Evolutionary conservation across 2,797 vertebrate genomes (phyloP).

Genomic region (Pipistrellus pipistrellus): DNA sequence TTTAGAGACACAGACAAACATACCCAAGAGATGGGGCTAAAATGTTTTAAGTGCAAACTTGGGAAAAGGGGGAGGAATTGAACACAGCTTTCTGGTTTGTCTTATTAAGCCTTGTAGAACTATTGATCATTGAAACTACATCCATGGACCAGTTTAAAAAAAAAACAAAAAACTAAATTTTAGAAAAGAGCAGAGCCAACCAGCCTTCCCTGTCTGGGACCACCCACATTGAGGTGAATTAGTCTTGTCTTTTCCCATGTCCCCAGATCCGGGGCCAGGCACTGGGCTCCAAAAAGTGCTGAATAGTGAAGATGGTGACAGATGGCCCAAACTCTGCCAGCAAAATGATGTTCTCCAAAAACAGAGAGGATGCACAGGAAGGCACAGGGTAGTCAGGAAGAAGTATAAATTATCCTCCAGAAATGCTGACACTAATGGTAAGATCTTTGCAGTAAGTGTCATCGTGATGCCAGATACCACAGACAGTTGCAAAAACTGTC

Average conservation of each 20-base stretch:
- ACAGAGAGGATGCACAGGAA: not conserved
- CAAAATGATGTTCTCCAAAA: constrained; percentile 26
- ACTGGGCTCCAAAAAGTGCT: not conserved
- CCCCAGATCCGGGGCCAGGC: not conserved
- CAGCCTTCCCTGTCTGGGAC: not conserved
- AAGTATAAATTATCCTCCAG: constrained; percentile 19
- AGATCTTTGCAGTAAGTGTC: not conserved
- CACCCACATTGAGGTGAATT: not conserved
- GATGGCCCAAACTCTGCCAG: not conserved
- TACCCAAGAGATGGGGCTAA: not conserved
- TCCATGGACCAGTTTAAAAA: not conserved
- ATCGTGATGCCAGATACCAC: not conserved
- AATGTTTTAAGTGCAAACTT: not conserved
- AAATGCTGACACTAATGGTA: constrained; percentile 27
- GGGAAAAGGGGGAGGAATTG: too few relatives aligned
- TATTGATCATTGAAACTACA: not conserved
- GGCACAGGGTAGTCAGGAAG: not conserved
- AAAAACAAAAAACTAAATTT: not conserved
- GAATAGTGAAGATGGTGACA: constrained; percentile 15
- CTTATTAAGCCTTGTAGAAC: not conserved
- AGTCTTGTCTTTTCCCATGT: rapidly evolving
- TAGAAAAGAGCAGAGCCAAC: not conserved
- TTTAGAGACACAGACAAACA: not conserved
- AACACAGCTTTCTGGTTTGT: not conserved
- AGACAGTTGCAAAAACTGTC: not conserved